Base-by-base conservation (phyloP, 2,113 vertebrate genomes). In the Syngnathus scovelli region DNA sequence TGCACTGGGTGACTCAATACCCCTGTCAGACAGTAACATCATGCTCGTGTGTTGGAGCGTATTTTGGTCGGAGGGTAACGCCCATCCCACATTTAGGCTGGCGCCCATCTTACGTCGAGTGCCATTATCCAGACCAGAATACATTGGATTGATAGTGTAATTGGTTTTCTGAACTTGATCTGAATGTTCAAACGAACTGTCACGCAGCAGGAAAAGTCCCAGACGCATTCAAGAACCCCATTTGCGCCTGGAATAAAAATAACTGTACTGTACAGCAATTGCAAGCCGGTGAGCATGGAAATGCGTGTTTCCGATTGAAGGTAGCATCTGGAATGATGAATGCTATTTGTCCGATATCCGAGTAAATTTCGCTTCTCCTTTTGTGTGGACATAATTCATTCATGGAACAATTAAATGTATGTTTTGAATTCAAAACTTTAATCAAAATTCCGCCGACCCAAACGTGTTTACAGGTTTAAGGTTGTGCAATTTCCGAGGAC, bases 401-500 rank as follows among this genome's bases (percentile, higher is more conserved):
- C 16, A 16, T 48, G 15, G 0, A 18, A 15, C 46, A 27, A 55
- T 55, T 10, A 55, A 55, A 11, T 11, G 23, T 36, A 16, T 6
- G 23, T 58, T 36, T 58, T 36, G 6, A 6, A 36, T 15, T 19
- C 8, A 37, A 37, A 39, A 39, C 19, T 4, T 39, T 7, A 37
- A 37, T 18, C 36, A 19, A 39, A 37, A 2, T 3, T 38, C 38
- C 1, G 10, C 9, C n/a, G 19, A 21, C 19, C 33, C 39, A 23
- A 43, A 43, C 8, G 10, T 13, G 10, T 6, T 43, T 4, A 5
- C 12, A 19, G 19, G 49, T n/a, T 23, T 5, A 15, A 36, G 55
- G 18, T 58, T 1, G 0, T 58, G 63, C 37, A 4, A 56, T 83
- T 68, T 70, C 68, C 78, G 72, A 83, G 66, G 44, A 0, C 0